Evolutionary conservation across 2,888 invertebrate species (phyloP).

Genomic region (Andrena minutula): DNA sequence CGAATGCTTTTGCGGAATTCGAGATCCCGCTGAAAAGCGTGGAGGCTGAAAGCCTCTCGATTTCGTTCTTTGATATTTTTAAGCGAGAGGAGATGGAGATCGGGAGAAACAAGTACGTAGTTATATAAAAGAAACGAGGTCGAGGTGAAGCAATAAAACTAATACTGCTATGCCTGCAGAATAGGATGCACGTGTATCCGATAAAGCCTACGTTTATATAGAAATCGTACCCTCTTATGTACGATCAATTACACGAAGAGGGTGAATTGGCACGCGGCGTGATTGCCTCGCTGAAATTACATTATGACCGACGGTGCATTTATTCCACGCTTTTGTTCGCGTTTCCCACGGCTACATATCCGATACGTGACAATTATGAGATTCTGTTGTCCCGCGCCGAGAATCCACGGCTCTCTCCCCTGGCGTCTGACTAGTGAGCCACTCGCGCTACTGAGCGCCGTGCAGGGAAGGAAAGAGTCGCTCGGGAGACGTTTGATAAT

Average conservation of each 20-base stretch:
- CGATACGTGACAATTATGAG: neutral
- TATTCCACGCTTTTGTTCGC: neutral
- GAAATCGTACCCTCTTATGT: constrained; percentile 16
- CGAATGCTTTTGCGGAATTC: neutral
- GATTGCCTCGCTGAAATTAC: neutral
- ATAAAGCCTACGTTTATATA: constrained; percentile 20
- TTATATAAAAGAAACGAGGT: constrained; percentile 26
- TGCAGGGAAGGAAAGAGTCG: too few species aligned
- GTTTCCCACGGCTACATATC: too few species aligned
- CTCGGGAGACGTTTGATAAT: neutral
- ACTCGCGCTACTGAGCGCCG: constrained; percentile 11
- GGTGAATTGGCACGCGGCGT: neutral
- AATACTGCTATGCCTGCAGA: constrained; percentile 26
- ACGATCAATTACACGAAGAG: constrained; percentile 9
- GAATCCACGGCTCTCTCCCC: too few species aligned
- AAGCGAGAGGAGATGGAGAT: neutral
- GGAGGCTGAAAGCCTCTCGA: constrained; percentile 7
- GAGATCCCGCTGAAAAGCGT: constrained; percentile 18
- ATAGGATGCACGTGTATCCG: constrained; percentile 9
- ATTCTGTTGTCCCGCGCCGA: too few species aligned
- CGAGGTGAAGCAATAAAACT: constrained; percentile 37
- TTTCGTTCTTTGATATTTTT: constrained; percentile 22
- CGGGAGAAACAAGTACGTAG: constrained; percentile 25
- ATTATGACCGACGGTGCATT: neutral
- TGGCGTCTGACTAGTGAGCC: constrained; percentile 12